Evolutionary conservation across 2,797 vertebrate genomes (phyloP).

Genomic region (Orientallactaga sibirica): DNA sequence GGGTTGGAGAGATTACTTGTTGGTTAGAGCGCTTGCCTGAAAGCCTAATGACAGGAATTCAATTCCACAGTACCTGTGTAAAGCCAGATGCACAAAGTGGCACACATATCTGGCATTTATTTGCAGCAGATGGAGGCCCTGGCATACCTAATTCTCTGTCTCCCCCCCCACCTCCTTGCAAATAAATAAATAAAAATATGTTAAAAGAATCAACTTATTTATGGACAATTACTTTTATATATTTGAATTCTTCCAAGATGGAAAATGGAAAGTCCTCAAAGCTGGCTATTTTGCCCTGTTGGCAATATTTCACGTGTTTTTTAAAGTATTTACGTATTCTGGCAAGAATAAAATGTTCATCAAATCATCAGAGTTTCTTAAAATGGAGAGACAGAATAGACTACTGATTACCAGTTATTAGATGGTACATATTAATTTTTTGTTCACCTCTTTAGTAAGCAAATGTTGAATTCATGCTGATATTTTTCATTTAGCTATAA

Average conservation of each 20-base stretch:
- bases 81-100: too few species aligned
- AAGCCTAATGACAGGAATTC: too few species aligned
- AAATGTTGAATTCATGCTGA: not conserved
- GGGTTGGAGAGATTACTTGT: too few species aligned
- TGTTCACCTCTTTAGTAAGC: not conserved
- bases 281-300: not conserved
- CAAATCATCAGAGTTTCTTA: not conserved
- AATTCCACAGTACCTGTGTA: too few species aligned
- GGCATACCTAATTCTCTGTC: too few species aligned
- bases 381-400: not conserved
- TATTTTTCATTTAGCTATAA: constrained; percentile 20
- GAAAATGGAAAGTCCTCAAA: not conserved
- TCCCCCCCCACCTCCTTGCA: too few species aligned
- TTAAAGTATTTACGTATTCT: constrained; percentile 13
- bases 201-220: constrained; percentile 1
- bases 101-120: too few species aligned
- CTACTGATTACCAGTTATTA: not conserved
- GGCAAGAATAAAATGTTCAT: not conserved
- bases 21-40: too few species aligned
- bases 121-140: too few species aligned
- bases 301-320: not conserved
- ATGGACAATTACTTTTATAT: constrained; percentile 39
- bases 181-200: too few species aligned
- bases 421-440: not conserved
- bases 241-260: not conserved